These are phyloP conservation scores for Antitype chi DNA, from an alignment of 2,888 invertebrate species.

Conservation along the genomic window DNA sequence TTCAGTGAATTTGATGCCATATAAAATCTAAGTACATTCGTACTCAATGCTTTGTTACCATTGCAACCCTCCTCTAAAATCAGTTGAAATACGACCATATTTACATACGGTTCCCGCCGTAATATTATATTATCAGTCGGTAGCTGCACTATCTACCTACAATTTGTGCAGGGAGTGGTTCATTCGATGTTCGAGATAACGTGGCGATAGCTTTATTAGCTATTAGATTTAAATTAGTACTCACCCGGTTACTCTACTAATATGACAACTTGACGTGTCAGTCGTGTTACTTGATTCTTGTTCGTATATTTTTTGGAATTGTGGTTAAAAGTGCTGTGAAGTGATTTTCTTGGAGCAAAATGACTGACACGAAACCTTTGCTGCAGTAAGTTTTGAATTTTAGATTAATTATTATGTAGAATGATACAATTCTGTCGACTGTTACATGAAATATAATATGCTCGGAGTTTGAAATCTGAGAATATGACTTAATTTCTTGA, in stretches of 20 bases:
- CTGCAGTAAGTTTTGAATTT: slow-evolving; percentile 78
- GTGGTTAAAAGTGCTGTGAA: slow-evolving; percentile 51
- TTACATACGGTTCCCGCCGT: slow-evolving; percentile 45
- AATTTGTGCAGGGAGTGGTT: slow-evolving; percentile 63
- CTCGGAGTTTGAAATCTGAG: not conserved
- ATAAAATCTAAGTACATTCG: not conserved
- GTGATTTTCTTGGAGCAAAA: slow-evolving; percentile 62
- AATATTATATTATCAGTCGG: slow-evolving; percentile 51
- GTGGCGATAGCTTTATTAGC: slow-evolving; percentile 55
- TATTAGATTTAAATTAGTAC: slow-evolving; percentile 75
- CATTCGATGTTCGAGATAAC: slow-evolving; percentile 62
- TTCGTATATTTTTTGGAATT: slow-evolving; percentile 21
- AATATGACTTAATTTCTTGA: not conserved
- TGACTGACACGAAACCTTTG: slow-evolving; percentile 80
- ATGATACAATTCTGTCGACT: not conserved
- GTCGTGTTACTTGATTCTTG: slow-evolving; percentile 4
- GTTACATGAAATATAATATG: not conserved
- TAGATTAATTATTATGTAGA: not conserved
- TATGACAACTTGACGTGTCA: slow-evolving; percentile 58
- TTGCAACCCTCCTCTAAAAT: slow-evolving; percentile 12
- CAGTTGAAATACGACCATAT: slow-evolving; percentile 47
- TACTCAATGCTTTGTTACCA: not conserved
- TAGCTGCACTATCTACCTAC: slow-evolving; percentile 66
- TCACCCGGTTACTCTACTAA: slow-evolving; percentile 52
- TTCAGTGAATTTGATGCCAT: slow-evolving; percentile 6